Base-by-base conservation (phyloP, 1,140 invertebrate genomes). In the Bombus fervidus region DNA sequence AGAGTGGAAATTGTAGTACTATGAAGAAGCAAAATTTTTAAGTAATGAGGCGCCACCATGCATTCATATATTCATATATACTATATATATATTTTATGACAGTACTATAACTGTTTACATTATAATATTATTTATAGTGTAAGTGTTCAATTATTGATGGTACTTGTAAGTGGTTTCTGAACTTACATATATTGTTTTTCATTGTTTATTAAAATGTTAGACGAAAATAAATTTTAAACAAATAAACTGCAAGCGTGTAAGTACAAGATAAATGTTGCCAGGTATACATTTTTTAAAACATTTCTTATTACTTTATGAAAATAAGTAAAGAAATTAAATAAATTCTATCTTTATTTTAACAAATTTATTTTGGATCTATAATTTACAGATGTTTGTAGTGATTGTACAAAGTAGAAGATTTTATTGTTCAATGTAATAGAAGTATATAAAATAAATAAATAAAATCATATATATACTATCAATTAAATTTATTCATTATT, bases 401-500 rank as follows among this genome's bases (percentile, higher is more conserved):
- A 59, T 66, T 66, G 10, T 59, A 59, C 57, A 62, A 62, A 10
- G 10, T 59, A 59, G 34, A 66, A 59, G 3, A 4, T 57, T 1
- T 71, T 6, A 53, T n/a, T 39, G n/a, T 22, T 43, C 1, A 47
- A 28, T 80, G 31, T 66, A 80, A 31, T 62, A 37, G n/a, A 47
- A 62, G 3, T 41, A 72, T 18, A 72, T 15, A 8, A 62, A 47
- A 53, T 53, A 53, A 62, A 57, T 15, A 71, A 66, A 72, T 77
- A 68, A 73, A 22, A 37, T 6, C 31, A 53, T 8, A 4, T 47
- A 12, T 39, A 47, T 68, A 69, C 71, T 57, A n/a, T 22, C 25
- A 59, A 13, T 64, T 72, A 68, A 76, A 66, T 43, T 69, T 62
- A 76, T 47, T 37, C 43, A n/a, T 81, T 31, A 34, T 74, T 66